Conservation (phyloP, 2,797 vertebrate species). For the Neoniphon sammara region DNA sequence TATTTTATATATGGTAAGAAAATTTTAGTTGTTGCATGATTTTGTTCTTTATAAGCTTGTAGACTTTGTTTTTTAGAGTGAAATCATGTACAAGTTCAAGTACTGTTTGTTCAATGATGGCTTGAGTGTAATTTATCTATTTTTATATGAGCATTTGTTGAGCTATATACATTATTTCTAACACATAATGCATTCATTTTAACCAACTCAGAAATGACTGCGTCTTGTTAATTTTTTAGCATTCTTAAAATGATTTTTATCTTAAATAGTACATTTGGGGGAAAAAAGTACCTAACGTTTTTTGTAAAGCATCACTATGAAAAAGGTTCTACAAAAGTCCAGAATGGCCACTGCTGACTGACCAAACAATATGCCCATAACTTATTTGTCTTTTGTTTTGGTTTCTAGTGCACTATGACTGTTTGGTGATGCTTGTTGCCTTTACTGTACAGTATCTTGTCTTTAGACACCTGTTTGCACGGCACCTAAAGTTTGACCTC, state of each 20-base stretch:
- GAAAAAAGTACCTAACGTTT: constrained; percentile 20
- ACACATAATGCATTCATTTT: constrained; percentile 20
- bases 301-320: constrained; percentile 33
- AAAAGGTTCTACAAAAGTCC: constrained; percentile 21
- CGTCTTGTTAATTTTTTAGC: constrained; percentile 28
- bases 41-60: constrained; percentile 40
- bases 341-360: constrained; percentile 18
- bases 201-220: constrained; percentile 17
- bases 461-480: constrained; percentile 66
- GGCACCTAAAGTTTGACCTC: constrained; percentile 46
- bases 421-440: constrained; percentile 48
- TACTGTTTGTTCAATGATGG: constrained; percentile 37
- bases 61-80: constrained; percentile 31
- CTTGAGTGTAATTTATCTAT: constrained; percentile 56
- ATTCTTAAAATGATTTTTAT: constrained; percentile 39
- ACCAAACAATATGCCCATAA: constrained; percentile 31
- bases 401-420: constrained; percentile 56
- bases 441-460: constrained; percentile 44
- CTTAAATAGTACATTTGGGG: neutral
- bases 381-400: constrained; percentile 31
- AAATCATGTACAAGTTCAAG: constrained; percentile 14
- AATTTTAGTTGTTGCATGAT: constrained; percentile 40
- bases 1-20: constrained; percentile 36
- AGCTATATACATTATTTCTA: constrained; percentile 47
- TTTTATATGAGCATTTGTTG: constrained; percentile 64